Conservation (phyloP, 2,888 invertebrate species). For the Cyclophora punctaria region DNA sequence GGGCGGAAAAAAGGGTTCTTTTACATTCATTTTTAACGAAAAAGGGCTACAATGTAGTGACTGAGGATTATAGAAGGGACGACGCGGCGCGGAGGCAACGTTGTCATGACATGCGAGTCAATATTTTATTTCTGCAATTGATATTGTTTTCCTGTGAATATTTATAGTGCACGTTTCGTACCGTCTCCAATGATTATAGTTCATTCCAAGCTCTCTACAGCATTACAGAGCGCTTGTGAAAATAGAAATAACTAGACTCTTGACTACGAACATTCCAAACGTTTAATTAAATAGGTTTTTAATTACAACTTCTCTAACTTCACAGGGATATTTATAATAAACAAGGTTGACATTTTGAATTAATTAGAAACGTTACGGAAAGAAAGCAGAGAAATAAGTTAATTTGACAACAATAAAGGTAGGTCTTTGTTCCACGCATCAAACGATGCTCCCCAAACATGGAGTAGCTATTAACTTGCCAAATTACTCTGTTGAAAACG, state of each 20-base stretch:
- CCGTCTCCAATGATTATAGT: no score
- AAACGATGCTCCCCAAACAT: slow-evolving; percentile 12
- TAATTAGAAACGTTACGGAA: slow-evolving; percentile 7
- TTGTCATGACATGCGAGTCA: slow-evolving; percentile 43
- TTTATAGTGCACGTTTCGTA: no score
- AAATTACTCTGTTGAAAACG: slow-evolving; percentile 29
- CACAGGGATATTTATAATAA: background rate
- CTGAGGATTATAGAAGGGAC: slow-evolving; percentile 38
- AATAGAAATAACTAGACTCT: no score
- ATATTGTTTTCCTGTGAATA: slow-evolving; percentile 15
- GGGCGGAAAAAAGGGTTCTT: slow-evolving; percentile 38
- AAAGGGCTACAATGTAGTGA: slow-evolving; percentile 35
- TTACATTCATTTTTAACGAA: slow-evolving; percentile 47
- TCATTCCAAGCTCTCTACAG: no score
- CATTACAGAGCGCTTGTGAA: no score
- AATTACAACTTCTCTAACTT: background rate
- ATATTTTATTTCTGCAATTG: slow-evolving; percentile 49
- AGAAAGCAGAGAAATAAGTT: slow-evolving; percentile 1
- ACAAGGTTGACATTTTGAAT: background rate
- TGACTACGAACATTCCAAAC: no score
- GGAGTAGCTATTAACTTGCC: slow-evolving; percentile 24
- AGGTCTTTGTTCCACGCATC: slow-evolving; percentile 8
- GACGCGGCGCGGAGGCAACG: slow-evolving; percentile 21
- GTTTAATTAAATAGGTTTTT: background rate
- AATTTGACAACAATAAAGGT: slow-evolving; percentile 8